A percentile compares a stretch with the other conserved stretches of the same genome.
phyloP scores from a whole-genome alignment of 2,888 invertebrate genomes.

The Malacosoma neustria region DNA sequence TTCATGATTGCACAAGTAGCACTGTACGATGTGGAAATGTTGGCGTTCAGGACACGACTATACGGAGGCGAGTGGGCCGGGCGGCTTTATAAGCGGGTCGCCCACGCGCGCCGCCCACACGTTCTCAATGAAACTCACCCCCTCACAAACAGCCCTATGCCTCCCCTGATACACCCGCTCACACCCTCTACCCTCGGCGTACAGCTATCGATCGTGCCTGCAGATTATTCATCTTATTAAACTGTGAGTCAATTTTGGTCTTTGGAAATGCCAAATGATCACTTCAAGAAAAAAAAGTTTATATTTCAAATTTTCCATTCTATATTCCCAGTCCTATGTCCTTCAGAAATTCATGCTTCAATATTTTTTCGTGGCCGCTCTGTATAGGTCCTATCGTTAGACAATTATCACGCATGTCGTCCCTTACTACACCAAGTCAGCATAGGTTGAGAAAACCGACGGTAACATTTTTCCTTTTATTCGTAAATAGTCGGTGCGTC shows the following conservation, averaged over 20 bases:
- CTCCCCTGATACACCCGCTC: conserved; percentile 25
- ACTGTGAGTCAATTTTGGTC: conserved; percentile 32
- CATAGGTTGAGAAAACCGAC: neutral
- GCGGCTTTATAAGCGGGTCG: conserved; percentile 61
- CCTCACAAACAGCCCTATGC: conserved; percentile 21
- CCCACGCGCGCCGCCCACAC: conserved; percentile 78
- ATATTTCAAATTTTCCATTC: neutral
- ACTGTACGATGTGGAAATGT: conserved; percentile 32
- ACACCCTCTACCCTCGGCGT: conserved; percentile 29
- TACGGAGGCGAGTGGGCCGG: conserved; percentile 44
- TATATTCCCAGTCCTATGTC: no score
- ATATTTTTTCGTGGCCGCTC: no score
- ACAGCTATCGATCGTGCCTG: conserved; percentile 61
- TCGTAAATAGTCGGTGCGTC: no score
- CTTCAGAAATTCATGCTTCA: no score
- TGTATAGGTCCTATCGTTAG: no score
- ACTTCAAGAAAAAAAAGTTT: neutral
- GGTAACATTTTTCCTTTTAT: no score
- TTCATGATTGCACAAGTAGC: conserved; percentile 51
- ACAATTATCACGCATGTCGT: neutral
- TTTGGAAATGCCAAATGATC: neutral
- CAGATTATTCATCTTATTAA: conserved; percentile 68
- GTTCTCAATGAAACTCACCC: conserved; percentile 78
- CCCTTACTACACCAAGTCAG: neutral
- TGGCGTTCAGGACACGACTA: conserved; percentile 51